These are phyloP conservation scores for Bolinopsis microptera DNA, from an alignment of 37 sponge, comb jelly and placozoan genomes.

Conservation along the genomic window DNA sequence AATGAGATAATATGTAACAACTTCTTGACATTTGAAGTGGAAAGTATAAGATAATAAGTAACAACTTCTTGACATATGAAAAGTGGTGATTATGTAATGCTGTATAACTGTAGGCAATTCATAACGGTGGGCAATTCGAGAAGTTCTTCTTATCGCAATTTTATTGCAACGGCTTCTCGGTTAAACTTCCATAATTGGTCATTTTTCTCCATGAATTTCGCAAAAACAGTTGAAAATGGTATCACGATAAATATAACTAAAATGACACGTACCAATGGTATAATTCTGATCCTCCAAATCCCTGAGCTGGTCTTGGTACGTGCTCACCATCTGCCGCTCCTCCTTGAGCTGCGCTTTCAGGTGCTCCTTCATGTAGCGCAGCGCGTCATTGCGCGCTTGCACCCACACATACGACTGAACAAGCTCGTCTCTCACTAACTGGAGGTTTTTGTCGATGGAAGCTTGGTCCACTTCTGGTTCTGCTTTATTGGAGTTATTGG, in stretches of 20 bases:
- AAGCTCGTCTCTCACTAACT: neutral
- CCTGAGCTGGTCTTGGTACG: neutral
- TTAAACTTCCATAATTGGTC: neutral
- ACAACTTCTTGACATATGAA: neutral
- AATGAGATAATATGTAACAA: neutral
- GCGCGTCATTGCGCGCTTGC: conserved; percentile 28
- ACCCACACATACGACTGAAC: neutral
- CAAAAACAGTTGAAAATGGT: neutral
- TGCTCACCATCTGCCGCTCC: neutral
- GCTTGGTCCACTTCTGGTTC: neutral
- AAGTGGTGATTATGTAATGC: neutral
- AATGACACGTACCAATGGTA: neutral
- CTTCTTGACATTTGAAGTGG: too few relatives aligned
- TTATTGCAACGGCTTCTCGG: neutral
- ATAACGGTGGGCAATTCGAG: neutral
- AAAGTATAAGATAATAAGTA: neutral
- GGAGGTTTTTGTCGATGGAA: neutral
- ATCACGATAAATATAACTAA: neutral
- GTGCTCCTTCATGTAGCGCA: conserved; percentile 35
- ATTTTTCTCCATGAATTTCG: neutral
- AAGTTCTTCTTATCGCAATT: neutral
- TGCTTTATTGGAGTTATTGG: neutral
- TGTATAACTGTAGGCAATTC: neutral
- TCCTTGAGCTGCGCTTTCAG: neutral
- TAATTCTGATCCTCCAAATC: conserved; percentile 4